phyloP scores from a whole-genome alignment of 2,797 vertebrate species.

The Echeneis naucrates region DNA sequence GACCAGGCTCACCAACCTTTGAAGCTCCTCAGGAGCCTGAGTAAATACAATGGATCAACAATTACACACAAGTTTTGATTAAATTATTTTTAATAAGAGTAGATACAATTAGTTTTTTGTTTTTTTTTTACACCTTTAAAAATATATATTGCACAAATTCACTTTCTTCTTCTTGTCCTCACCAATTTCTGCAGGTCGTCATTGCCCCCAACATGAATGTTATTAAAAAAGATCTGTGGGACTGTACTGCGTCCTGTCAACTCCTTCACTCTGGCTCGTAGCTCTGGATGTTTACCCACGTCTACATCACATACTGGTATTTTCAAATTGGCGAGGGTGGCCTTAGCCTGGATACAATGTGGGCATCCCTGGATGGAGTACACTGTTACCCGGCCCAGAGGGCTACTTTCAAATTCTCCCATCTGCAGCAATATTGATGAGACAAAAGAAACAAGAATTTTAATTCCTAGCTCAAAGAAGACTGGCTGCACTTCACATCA shows the following conservation, averaged over 20 bases:
- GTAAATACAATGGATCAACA: constrained; percentile 6
- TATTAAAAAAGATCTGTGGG: constrained; percentile 87
- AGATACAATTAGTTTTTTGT: neutral
- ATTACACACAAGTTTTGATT: neutral
- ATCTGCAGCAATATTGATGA: constrained; percentile 67
- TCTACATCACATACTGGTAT: constrained; percentile 80
- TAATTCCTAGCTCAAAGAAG: neutral
- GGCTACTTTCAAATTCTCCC: constrained; percentile 63
- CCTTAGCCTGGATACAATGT: constrained; percentile 82
- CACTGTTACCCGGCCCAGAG: constrained; percentile 79
- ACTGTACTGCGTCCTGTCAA: constrained; percentile 80
- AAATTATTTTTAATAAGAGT: neutral
- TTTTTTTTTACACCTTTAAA: too few relatives aligned
- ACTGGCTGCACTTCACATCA: neutral
- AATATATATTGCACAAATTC: neutral
- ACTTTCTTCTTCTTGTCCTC: constrained; percentile 32
- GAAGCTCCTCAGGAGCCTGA: constrained; percentile 79
- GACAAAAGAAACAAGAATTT: constrained; percentile 6
- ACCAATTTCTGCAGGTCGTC: constrained; percentile 83
- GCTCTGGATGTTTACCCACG: constrained; percentile 72
- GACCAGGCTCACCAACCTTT: constrained; percentile 77
- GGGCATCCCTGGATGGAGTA: constrained; percentile 84
- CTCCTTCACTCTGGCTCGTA: constrained; percentile 74
- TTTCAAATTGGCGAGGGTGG: constrained; percentile 71
- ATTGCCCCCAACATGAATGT: constrained; percentile 79